Evolutionary conservation across 2,797 vertebrate species (phyloP).

Genomic region (Sebastes miniatus): DNA sequence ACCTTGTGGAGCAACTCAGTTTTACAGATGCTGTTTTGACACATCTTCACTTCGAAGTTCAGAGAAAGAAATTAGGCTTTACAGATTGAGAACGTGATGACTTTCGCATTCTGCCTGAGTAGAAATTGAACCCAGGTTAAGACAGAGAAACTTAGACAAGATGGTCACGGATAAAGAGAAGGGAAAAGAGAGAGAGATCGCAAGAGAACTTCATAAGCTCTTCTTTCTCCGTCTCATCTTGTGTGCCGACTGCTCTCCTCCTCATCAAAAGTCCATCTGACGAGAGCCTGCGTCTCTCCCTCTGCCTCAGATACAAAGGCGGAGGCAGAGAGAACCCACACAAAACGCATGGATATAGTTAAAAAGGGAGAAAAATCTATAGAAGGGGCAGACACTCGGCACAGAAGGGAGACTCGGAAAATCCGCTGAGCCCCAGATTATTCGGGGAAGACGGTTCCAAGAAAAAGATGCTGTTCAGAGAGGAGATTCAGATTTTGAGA

Average conservation of each 20-base stretch:
- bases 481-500: constrained; percentile 32
- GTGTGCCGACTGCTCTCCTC: constrained; percentile 3
- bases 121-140: background rate
- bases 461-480: constrained; percentile 13
- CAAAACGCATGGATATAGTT: constrained; percentile 47
- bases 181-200: background rate
- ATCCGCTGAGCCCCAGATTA: constrained; percentile 56
- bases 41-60: background rate
- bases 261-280: constrained; percentile 57
- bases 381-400: constrained; percentile 19
- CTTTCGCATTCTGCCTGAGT: background rate
- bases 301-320: constrained; percentile 28
- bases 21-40: background rate
- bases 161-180: constrained; percentile 10
- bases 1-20: too few species aligned
- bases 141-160: background rate
- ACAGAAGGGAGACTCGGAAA: constrained; percentile 6
- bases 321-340: constrained; percentile 33
- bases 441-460: constrained; percentile 41
- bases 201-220: constrained; percentile 24
- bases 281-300: constrained; percentile 17
- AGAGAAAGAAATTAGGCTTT: background rate
- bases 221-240: constrained; percentile 8
- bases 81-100: background rate
- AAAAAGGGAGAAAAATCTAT: constrained; percentile 50